A percentile compares a stretch with the other conserved stretches of the same genome.
phyloP scores from a whole-genome alignment of 1,140 invertebrate species.

The Holotrichia oblita region DNA sequence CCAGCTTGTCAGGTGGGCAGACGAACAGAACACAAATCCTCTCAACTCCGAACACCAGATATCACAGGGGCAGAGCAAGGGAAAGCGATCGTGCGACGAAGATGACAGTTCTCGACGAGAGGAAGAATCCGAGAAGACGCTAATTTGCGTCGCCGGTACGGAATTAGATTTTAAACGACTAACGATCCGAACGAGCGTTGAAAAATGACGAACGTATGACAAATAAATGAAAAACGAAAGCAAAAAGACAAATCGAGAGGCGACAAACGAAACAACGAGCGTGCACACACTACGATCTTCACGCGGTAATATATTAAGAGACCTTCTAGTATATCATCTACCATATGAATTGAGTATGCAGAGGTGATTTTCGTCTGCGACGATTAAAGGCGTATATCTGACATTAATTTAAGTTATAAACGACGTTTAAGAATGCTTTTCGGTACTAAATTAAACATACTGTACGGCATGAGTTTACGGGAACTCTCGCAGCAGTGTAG shows the following conservation, averaged over 20 bases:
- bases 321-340: conserved; percentile 33
- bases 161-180: conserved; percentile 61
- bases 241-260: conserved; percentile 40
- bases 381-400: conserved; percentile 51
- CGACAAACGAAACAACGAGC: conserved; percentile 15
- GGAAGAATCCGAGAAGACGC: conserved; percentile 55
- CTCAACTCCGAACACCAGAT: too few species aligned
- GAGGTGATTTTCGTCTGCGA: conserved; percentile 45
- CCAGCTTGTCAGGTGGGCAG: conserved; percentile 49
- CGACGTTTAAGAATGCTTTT: conserved; percentile 53
- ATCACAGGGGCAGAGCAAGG: not conserved
- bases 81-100: not conserved
- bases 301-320: conserved; percentile 50
- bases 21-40: too few species aligned
- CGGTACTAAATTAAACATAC: conserved; percentile 50
- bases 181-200: conserved; percentile 53
- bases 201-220: conserved; percentile 46
- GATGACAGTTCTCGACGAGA: conserved; percentile 49
- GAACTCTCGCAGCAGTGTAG: not conserved
- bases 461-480: conserved; percentile 27
- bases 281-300: conserved; percentile 48
- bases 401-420: conserved; percentile 55
- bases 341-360: conserved; percentile 42
- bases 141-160: conserved; percentile 58
- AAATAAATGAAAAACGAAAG: conserved; percentile 56